These are phyloP conservation scores for Aramus guarauna DNA, from an alignment of 2,113 vertebrate genomes.

Conservation along the genomic window DNA sequence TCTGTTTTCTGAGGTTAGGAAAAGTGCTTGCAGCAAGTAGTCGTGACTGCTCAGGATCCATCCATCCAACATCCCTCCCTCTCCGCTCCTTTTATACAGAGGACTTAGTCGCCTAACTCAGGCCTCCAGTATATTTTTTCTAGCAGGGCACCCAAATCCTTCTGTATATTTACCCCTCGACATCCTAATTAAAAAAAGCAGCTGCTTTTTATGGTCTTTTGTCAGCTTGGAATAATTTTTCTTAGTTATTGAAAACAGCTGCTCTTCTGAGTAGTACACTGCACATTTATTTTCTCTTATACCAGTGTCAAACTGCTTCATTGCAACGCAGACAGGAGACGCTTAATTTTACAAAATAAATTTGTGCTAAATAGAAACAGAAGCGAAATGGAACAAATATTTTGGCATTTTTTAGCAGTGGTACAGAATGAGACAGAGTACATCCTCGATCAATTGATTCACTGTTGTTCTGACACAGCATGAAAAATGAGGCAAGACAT, in stretches of 20 bases:
- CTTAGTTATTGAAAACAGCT: neutral
- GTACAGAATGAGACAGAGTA: neutral
- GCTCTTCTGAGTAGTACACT: neutral
- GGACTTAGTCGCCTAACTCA: neutral
- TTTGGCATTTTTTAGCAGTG: neutral
- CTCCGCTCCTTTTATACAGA: neutral
- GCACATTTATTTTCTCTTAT: neutral
- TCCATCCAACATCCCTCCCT: neutral
- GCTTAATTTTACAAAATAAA: neutral
- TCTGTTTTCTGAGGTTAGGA: neutral
- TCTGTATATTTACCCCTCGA: neutral
- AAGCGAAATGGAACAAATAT: neutral
- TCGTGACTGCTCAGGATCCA: neutral
- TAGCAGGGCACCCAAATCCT: neutral
- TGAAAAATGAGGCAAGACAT: neutral
- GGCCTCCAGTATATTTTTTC: neutral
- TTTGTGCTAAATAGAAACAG: neutral
- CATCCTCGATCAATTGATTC: neutral
- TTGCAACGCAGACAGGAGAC: neutral
- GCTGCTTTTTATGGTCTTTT: neutral
- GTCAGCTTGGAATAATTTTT: neutral
- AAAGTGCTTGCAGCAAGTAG: neutral
- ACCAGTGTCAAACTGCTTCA: neutral
- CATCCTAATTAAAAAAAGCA: neutral
- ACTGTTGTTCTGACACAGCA: accelerated